phyloP scores from a whole-genome alignment of 2,888 invertebrate species.

The Micoletzkya japonica region DNA sequence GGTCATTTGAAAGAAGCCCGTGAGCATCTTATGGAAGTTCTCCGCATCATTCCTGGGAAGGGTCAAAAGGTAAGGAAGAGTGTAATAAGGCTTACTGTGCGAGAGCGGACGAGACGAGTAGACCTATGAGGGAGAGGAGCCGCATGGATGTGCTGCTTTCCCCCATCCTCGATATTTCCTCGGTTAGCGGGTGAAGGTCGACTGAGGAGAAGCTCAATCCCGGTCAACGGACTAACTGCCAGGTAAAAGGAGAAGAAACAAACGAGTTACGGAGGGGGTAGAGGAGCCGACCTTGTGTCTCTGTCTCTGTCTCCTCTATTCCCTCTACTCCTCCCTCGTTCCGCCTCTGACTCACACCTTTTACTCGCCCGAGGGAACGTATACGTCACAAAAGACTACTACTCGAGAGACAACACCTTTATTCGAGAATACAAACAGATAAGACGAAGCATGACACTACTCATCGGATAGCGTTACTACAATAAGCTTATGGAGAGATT shows the following conservation, averaged over 20 bases:
- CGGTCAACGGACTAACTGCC: constrained; percentile 1
- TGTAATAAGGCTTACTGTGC: constrained; percentile 3
- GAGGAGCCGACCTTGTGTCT: constrained; percentile 26
- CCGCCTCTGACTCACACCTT: neutral
- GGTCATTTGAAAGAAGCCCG: constrained; percentile 22
- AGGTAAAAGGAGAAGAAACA: constrained; percentile 19
- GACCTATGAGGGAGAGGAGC: neutral
- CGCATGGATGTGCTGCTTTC: neutral
- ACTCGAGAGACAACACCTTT: neutral
- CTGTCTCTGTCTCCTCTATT: constrained; percentile 1
- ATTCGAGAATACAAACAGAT: neutral
- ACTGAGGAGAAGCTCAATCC: constrained; percentile 5
- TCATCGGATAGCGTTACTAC: neutral
- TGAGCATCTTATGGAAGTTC: constrained; percentile 25
- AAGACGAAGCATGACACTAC: neutral
- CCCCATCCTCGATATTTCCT: too few species aligned
- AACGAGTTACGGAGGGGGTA: constrained; percentile 20
- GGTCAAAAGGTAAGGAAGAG: neutral
- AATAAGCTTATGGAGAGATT: too few species aligned
- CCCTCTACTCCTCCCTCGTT: neutral
- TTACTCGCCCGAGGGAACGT: neutral
- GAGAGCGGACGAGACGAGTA: neutral
- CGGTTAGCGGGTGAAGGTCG: constrained; percentile 5
- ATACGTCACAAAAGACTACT: constrained; percentile 4
- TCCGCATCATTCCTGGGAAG: constrained; percentile 16